Conservation (phyloP, 1,140 invertebrate genomes). For the Monochamus saltuarius region DNA sequence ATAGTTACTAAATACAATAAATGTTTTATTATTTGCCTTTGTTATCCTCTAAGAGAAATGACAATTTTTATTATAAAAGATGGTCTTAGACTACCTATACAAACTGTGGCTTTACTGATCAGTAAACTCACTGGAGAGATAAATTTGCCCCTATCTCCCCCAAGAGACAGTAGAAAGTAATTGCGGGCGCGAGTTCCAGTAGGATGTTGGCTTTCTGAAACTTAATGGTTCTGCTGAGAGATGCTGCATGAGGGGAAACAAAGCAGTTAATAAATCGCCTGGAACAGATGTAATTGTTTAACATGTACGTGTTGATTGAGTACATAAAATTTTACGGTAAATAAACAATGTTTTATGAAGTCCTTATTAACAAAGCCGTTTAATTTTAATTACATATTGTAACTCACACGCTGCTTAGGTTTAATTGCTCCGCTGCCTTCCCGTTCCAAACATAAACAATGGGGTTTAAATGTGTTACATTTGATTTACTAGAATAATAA, state of each 20-base stretch:
- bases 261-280: conserved; percentile 39
- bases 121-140: no score
- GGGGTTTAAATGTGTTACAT: no score
- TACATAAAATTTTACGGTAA: conserved; percentile 38
- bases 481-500: no score
- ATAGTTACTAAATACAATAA: no score
- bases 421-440: no score
- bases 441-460: no score
- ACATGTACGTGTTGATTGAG: conserved; percentile 37
- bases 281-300: conserved; percentile 42
- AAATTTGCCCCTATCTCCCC: conserved; percentile 4
- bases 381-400: conserved; percentile 23
- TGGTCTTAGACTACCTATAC: no score
- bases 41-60: no score
- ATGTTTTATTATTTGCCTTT: no score
- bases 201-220: conserved; percentile 14
- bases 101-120: no score
- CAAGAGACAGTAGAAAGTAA: conserved; percentile 2
- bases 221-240: conserved; percentile 37
- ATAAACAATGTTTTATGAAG: conserved; percentile 41
- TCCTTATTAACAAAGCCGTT: conserved; percentile 24
- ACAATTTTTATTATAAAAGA: no score
- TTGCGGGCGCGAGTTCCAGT: conserved; percentile 11
- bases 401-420: conserved; percentile 13
- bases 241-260: conserved; percentile 34